Conservation (phyloP, 2,113 vertebrate genomes). For the Oreochromis aureus region DNA sequence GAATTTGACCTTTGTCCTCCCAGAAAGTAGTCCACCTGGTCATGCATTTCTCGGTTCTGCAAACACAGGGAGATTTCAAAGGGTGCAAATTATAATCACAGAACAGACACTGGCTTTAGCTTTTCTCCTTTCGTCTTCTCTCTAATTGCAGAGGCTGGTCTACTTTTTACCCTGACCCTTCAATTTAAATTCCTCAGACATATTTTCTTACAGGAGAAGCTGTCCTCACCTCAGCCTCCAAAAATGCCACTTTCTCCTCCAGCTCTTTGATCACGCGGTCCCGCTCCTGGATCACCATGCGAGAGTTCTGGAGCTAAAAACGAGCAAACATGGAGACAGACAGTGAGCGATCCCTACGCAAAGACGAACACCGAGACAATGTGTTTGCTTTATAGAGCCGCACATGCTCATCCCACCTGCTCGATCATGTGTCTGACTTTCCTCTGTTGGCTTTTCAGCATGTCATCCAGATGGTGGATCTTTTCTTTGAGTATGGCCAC, state of each 20-base stretch:
- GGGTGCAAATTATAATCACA: background rate
- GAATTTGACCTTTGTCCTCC: constrained; percentile 75
- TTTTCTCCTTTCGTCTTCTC: background rate
- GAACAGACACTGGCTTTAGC: background rate
- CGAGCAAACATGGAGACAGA: constrained; percentile 18
- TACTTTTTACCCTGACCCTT: background rate
- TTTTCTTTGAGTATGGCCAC: constrained; percentile 86
- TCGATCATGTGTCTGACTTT: constrained; percentile 96
- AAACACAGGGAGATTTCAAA: background rate
- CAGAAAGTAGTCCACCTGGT: constrained; percentile 87
- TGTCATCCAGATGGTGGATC: constrained; percentile 92
- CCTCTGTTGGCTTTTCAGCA: constrained; percentile 93
- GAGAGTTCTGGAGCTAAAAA: constrained; percentile 89
- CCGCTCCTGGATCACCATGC: constrained; percentile 85
- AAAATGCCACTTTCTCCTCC: constrained; percentile 84
- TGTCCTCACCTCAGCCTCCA: constrained; percentile 85
- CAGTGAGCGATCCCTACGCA: background rate
- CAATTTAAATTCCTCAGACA: background rate
- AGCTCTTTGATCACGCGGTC: constrained; percentile 85
- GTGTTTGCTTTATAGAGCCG: background rate
- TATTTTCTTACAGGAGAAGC: background rate
- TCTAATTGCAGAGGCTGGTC: background rate
- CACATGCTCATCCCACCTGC: constrained; percentile 75
- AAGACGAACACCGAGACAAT: background rate
- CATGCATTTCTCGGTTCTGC: constrained; percentile 91